phyloP scores from a whole-genome alignment of 2,888 invertebrate species.

The Bimastos eiseni region DNA sequence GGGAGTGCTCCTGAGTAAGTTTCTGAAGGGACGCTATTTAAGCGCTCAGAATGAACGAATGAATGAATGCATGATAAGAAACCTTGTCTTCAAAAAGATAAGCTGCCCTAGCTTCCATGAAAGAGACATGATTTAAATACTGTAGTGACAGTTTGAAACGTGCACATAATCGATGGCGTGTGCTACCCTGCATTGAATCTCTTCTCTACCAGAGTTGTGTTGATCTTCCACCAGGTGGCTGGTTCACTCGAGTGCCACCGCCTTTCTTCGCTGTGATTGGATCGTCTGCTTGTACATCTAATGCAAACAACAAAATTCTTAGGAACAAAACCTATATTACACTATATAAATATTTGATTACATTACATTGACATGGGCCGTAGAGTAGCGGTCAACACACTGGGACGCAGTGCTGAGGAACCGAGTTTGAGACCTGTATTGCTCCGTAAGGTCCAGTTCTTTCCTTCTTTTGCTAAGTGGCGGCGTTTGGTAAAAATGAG shows the following conservation, averaged over 20 bases:
- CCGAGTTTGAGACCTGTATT: too few relatives aligned
- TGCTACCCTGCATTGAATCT: background rate
- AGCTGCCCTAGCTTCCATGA: constrained; percentile 9
- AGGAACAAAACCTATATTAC: background rate
- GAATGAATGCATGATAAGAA: too few relatives aligned
- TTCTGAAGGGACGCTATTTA: too few relatives aligned
- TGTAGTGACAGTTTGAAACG: background rate
- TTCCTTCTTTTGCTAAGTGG: too few relatives aligned
- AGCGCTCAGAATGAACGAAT: too few relatives aligned
- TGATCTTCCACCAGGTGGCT: constrained; percentile 37
- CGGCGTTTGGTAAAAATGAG: too few relatives aligned
- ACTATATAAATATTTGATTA: too few relatives aligned
- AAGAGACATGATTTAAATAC: background rate
- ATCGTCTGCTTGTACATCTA: constrained; percentile 34
- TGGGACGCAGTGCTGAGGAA: too few relatives aligned
- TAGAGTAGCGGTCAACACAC: too few relatives aligned
- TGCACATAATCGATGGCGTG: background rate
- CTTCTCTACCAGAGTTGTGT: constrained; percentile 38
- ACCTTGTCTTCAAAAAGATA: background rate
- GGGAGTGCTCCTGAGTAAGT: too few relatives aligned
- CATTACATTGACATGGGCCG: too few relatives aligned
- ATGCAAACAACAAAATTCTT: background rate
- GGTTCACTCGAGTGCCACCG: constrained; percentile 37
- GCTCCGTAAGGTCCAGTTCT: too few relatives aligned
- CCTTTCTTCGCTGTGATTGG: constrained; percentile 36